Evolutionary conservation across 2,888 invertebrate species (phyloP), one percentile per base, ranked within the genome.

Genomic region (Enchytraeus crypticus): DNA sequence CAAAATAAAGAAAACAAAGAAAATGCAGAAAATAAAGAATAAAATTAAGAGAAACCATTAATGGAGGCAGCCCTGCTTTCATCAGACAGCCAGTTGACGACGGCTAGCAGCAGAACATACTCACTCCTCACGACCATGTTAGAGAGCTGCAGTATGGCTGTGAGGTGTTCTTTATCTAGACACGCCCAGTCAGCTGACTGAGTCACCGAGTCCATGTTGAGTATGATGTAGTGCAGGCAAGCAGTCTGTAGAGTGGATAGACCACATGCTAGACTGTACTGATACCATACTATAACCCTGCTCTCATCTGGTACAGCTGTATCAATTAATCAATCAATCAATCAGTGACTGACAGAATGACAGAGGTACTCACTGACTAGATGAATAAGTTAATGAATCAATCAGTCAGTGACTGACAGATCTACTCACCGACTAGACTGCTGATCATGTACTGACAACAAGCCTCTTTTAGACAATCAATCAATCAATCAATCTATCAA

Each of bases 121-220:
- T 95, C 95, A 79, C 91, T 90, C 73, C 87, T 85, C 60, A 95
- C 84, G 43, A 92, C 91, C 18, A 95, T 81, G 79, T 90, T 91
- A 73, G 89, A 89, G 76, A 90, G 89, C 77, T 65, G 55, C n/a
- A 68, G 79, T 68, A 95, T 81, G 57, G 84, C 82, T 46, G 88
- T 83, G 64, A 93, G 81, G 45, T 88, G 84, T 67, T 91, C 89
- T 0, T 86, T 83, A 73, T 91, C 91, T 74, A 93, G 85, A 74
- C 87, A 87, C 1, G 84, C 85, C 77, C 92, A 90, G 62, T n/a
- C 62, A 5, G 30, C 62, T 43, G 34, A 64, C 59, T 61, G 61
- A 27, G 62, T 62, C 4, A 67, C 65, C 0, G 58, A 61, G 56
- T 67, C 67, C 59, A 67, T 59, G 59, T 67, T 67, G 11, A 64